Base-by-base conservation (phyloP, 2,888 invertebrate genomes). In the Ecliptopera silaceata region DNA sequence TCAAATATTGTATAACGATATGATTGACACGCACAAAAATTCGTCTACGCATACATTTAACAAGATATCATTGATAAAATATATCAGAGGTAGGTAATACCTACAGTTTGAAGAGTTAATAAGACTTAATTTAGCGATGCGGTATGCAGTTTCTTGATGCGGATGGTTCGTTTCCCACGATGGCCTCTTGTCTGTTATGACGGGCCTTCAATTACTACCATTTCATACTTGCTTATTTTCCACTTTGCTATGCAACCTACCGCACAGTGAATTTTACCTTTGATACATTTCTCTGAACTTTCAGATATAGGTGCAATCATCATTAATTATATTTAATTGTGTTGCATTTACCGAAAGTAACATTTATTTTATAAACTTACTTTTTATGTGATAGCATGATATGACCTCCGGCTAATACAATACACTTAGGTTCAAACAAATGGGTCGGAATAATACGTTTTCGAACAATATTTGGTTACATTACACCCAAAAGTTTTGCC, bases 141-240 rank as follows among this genome's bases (percentile, higher is more conserved):
- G 59, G 68, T 68, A 56, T 56, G 61, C 64, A 59, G 51, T 70
- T 70, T 73, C 69, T 65, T 70, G 69, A 59, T 63, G 61, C 76
- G 66, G 70, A 65, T 78, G 70, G 68, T 55, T 50, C 51, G 61
- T 68, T 78, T 80, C 79, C 75, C 80, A 80, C 80, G 82, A 63
- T 70, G 70, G 71, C 70, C 57, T 13, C 36, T 15, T 15, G 36
- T 66, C 47, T 60, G 68, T 65, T 63, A 66, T 63, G 61, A 64
- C 32, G 59, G 22, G 62, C 63, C 57, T 63, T 56, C 68, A 71
- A 73, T 75, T 75, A 71, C 69, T 36, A 39, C 52, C 51, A 63
- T 56, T 62, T 59, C 59, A 59, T 68, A 59, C 63, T 57, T 57
- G 58, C 54, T 56, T 63, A 61, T 61, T 63, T 61, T 52, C 56